A percentile compares a stretch with the other conserved stretches of the same genome.
These are phyloP conservation scores for Rostratula benghalensis DNA, from an alignment of 2,113 vertebrate species.

Conservation along the genomic window DNA sequence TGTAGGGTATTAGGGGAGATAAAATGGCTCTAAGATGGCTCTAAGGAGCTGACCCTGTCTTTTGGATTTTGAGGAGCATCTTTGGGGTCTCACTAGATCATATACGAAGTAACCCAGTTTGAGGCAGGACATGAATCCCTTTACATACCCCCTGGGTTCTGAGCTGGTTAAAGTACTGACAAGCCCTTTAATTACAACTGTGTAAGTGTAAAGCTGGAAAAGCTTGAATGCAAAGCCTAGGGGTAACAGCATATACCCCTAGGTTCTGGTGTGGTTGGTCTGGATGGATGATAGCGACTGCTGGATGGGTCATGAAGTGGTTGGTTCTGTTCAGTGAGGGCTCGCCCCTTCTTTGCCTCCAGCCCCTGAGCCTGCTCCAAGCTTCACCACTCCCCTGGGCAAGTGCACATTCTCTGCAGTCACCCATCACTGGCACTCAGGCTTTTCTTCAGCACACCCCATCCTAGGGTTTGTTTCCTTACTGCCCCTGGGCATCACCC, in stretches of 20 bases:
- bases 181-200: not conserved
- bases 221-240: not conserved
- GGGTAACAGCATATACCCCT: not conserved
- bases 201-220: not conserved
- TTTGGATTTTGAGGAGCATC: not conserved
- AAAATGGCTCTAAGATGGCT: not conserved
- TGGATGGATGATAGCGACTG: not conserved
- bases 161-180: not conserved
- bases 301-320: not conserved
- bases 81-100: not conserved
- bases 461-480: not conserved
- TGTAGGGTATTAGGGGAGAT: not conserved
- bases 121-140: not conserved
- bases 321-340: not conserved
- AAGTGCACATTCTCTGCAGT: not conserved
- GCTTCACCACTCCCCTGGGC: not conserved
- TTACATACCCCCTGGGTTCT: not conserved
- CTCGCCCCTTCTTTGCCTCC: not conserved
- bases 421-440: accelerated
- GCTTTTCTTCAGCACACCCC: not conserved
- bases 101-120: not conserved
- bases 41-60: not conserved
- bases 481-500: not conserved
- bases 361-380: not conserved
- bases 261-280: not conserved